phyloP scores from a whole-genome alignment of 2,113 vertebrate species.

The Rafetus swinhoei region DNA sequence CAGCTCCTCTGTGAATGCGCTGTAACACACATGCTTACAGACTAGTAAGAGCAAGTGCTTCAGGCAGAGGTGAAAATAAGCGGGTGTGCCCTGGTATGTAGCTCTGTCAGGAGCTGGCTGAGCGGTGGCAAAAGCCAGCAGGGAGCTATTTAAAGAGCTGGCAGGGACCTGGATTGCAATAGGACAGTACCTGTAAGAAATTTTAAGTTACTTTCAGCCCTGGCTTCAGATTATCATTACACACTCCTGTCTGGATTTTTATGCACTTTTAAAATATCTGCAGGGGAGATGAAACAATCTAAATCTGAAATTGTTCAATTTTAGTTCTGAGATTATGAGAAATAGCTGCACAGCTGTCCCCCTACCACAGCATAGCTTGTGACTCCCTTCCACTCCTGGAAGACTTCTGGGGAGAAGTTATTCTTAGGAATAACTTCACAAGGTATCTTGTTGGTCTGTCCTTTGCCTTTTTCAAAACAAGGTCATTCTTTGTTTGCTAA shows the following conservation, averaged over 20 bases:
- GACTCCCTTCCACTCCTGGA: background rate
- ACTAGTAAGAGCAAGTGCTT: background rate
- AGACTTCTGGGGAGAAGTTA: background rate
- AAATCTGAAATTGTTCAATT: background rate
- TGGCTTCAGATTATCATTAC: background rate
- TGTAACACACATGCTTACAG: background rate
- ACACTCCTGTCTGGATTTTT: background rate
- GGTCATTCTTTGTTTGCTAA: background rate
- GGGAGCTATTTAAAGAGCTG: too few relatives aligned
- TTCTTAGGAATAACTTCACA: background rate
- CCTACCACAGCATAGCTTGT: background rate
- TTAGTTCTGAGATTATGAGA: background rate
- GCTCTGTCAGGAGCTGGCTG: too few relatives aligned
- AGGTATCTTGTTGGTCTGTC: background rate
- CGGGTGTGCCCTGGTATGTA: too few relatives aligned
- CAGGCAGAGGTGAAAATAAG: too few relatives aligned
- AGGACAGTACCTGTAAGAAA: too few relatives aligned
- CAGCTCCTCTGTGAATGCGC: background rate
- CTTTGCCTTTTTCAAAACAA: background rate
- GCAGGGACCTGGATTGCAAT: too few relatives aligned
- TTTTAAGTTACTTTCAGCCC: too few relatives aligned
- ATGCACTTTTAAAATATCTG: background rate
- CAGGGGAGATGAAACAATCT: background rate
- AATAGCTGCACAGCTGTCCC: background rate
- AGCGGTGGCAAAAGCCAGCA: too few relatives aligned